A percentile compares a stretch with the other conserved stretches of the same genome.
Conservation (phyloP, 2,797 vertebrate genomes). For the Enteromius trimaculatus region DNA sequence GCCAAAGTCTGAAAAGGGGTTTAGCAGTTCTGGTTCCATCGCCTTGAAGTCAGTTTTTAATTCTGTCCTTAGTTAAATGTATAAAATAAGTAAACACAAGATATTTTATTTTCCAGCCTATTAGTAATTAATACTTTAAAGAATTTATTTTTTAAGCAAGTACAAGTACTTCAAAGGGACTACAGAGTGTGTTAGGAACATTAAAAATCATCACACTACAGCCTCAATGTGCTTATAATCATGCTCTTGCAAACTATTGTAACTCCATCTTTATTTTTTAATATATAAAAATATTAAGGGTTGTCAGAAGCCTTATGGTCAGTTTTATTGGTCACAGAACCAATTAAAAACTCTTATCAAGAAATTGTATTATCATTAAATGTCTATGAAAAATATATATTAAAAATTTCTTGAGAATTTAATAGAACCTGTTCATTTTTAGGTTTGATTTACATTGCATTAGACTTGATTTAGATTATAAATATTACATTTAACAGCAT, state of each 20-base stretch:
- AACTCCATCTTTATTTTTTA: neutral
- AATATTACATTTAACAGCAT: neutral
- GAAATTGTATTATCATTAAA: neutral
- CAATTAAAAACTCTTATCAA: neutral
- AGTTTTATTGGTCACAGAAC: neutral
- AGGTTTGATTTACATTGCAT: neutral
- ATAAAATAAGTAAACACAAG: neutral
- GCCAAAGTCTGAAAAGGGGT: neutral
- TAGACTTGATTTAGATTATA: neutral
- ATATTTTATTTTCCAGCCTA: neutral
- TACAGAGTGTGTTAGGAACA: neutral
- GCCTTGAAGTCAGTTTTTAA: neutral
- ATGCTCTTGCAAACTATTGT: neutral
- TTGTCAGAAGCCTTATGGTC: neutral
- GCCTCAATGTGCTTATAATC: neutral
- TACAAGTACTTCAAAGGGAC: neutral
- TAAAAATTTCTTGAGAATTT: too few species aligned
- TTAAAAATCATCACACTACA: neutral
- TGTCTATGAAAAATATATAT: too few species aligned
- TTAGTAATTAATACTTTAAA: neutral
- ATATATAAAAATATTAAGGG: too few species aligned
- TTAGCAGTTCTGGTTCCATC: neutral
- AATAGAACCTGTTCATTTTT: neutral
- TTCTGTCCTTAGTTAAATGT: neutral
- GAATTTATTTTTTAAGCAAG: neutral